Conservation (phyloP, 2,888 invertebrate species). For the Phyllotreta striolata region DNA sequence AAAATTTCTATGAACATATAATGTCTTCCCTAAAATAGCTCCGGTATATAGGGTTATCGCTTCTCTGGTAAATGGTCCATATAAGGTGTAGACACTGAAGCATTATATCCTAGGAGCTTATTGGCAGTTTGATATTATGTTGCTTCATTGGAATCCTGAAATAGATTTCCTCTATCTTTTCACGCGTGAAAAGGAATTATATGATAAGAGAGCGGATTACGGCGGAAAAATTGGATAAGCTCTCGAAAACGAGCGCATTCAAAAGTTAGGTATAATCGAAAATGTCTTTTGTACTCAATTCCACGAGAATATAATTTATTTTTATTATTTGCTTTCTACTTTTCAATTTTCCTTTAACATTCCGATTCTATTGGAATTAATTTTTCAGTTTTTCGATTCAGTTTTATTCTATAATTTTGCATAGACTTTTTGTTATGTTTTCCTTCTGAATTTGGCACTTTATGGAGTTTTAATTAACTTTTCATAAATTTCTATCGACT, state of each 20-base stretch:
- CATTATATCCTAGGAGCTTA: slow-evolving; percentile 36
- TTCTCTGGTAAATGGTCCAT: slow-evolving; percentile 43
- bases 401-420: too few species aligned
- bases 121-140: slow-evolving; percentile 32
- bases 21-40: slow-evolving; percentile 41
- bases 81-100: slow-evolving; percentile 45
- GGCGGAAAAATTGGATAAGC: slow-evolving; percentile 24
- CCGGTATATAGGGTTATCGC: slow-evolving; percentile 44
- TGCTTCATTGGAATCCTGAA: slow-evolving; percentile 29
- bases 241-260: slow-evolving; percentile 16
- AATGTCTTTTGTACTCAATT: too few species aligned
- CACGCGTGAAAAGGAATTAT: slow-evolving; percentile 29
- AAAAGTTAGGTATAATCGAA: slow-evolving; percentile 8
- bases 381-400: too few species aligned
- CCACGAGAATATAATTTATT: too few species aligned
- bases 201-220: slow-evolving; percentile 29
- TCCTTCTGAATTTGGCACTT: too few species aligned
- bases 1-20: slow-evolving; percentile 38
- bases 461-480: too few species aligned
- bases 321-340: too few species aligned
- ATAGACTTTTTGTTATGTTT: too few species aligned
- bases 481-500: too few species aligned
- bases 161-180: slow-evolving; percentile 26
- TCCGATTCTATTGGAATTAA: too few species aligned
- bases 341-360: too few species aligned